Base-by-base conservation (phyloP, 2,888 invertebrate species). In the Mimas tiliae region DNA sequence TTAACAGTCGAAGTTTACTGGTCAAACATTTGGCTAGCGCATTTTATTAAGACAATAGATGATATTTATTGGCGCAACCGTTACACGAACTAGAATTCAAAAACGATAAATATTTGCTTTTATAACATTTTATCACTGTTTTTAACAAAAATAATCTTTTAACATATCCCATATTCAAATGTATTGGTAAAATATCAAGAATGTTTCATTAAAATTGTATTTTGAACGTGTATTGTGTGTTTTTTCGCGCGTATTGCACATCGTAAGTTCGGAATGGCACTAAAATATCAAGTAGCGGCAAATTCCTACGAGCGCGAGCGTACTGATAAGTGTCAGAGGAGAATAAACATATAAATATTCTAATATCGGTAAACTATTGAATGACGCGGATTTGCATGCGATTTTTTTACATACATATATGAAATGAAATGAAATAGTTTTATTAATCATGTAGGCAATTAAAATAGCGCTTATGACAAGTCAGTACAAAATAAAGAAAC, bases 291-390 rank as follows among this genome's bases (percentile, higher is more conserved):
- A 66, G 52, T 64, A 68, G 66, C 70, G 79, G 75, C 69, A 72
- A 69, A 76, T 81, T 81, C 81, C 80, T 74, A 63, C 65, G 69
- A 69, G 68, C 42, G 58, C 65, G 69, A 69, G 68, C 42, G 58
- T 63, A 38, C 64, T 48, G 72, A 70, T 69, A 69, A 65, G 52
- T 63, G 68, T 64, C 66, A 16, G 58, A 64, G 53, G 55, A 55
- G 47, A 48, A 34, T 34, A 58, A 47, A 58, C 48, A 58, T 58
- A 58, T 55, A 48, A 63, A 63, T 48, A 63, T 63, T 48, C 21
- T 58, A 51, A 52, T 38, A 16, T 21, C 16, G 65, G 58, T 65
- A 65, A 58, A 38, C 34, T 48, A 48, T 48, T 16, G 6, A 16
- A 19, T 50, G 50, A 6, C 50, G 19, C 11, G 50, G 50, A 19